A percentile compares a stretch with the other conserved stretches of the same genome.
These are phyloP conservation scores for Hippocampus zosterae DNA, from an alignment of 2,113 vertebrate species.

Conservation along the genomic window DNA sequence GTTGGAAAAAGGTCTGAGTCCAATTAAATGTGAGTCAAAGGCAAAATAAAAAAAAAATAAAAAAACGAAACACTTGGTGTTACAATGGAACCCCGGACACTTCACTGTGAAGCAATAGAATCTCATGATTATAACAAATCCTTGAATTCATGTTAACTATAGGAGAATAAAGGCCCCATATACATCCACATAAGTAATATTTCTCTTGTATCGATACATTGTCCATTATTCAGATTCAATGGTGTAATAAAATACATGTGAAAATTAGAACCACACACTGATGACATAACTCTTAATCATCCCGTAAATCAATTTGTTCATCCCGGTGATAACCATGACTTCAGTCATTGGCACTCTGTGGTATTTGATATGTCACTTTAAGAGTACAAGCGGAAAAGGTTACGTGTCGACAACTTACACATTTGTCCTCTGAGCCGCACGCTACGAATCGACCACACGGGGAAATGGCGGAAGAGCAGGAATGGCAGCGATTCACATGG, in stretches of 20 bases:
- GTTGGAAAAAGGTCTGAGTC: slow-evolving; percentile 51
- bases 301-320: background rate
- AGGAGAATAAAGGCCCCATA: background rate
- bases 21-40: slow-evolving; percentile 42
- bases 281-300: slow-evolving; percentile 1
- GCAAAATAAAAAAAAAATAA: slow-evolving; percentile 9
- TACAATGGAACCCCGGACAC: background rate
- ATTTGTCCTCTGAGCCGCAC: slow-evolving; percentile 84
- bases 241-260: background rate
- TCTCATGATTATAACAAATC: background rate
- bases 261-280: slow-evolving; percentile 8
- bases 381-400: background rate
- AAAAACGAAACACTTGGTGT: background rate
- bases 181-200: background rate
- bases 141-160: background rate
- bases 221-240: background rate
- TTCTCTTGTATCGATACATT: background rate
- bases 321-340: background rate
- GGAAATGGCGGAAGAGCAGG: slow-evolving; percentile 78
- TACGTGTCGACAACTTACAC: slow-evolving; percentile 61
- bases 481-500: slow-evolving; percentile 71
- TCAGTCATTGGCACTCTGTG: background rate
- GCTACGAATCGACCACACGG: slow-evolving; percentile 81
- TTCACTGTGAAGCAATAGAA: background rate
- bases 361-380: background rate